Evolutionary conservation across 2,797 vertebrate genomes (phyloP).

Genomic region (Melanotaenia boesemani): DNA sequence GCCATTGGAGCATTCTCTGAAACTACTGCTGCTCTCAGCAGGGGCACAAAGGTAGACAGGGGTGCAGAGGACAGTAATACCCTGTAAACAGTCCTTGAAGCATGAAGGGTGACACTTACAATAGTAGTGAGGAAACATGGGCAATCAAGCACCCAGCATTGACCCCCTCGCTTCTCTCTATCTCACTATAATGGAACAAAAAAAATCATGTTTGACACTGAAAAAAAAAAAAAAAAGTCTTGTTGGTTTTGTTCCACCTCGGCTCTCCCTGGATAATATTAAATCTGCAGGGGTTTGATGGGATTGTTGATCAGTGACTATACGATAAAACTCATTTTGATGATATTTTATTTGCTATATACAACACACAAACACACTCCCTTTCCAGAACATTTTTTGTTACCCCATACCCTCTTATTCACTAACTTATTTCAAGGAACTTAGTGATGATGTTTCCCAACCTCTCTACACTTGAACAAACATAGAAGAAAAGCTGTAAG

Average conservation of each 20-base stretch:
- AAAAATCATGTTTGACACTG: conserved; percentile 29
- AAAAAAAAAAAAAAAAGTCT: conserved; percentile 4
- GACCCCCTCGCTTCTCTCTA: conserved; percentile 39
- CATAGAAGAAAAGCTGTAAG: conserved; percentile 7
- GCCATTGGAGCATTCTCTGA: conserved; percentile 58
- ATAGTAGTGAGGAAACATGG: conserved; percentile 24
- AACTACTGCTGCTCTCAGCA: conserved; percentile 54
- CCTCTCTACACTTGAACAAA: conserved; percentile 36
- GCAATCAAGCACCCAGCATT: conserved; percentile 28
- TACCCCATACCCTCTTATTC: background rate
- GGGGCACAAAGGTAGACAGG: conserved; percentile 49
- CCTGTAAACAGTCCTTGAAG: conserved; percentile 55
- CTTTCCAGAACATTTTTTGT: background rate
- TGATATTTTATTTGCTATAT: conserved; percentile 8
- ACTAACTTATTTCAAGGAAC: background rate
- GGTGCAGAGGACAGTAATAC: conserved; percentile 55
- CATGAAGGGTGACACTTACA: conserved; percentile 45
- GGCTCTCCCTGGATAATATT: conserved; percentile 27
- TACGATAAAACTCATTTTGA: conserved; percentile 29
- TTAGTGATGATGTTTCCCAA: conserved; percentile 18
- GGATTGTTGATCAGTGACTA: conserved; percentile 27
- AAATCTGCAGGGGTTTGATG: conserved; percentile 28
- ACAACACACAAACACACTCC: background rate
- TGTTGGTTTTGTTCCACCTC: conserved; percentile 10
- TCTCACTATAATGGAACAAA: conserved; percentile 15